These are phyloP conservation scores for Chloropsis cyanopogon DNA, from an alignment of 2,113 vertebrate species.

Conservation along the genomic window DNA sequence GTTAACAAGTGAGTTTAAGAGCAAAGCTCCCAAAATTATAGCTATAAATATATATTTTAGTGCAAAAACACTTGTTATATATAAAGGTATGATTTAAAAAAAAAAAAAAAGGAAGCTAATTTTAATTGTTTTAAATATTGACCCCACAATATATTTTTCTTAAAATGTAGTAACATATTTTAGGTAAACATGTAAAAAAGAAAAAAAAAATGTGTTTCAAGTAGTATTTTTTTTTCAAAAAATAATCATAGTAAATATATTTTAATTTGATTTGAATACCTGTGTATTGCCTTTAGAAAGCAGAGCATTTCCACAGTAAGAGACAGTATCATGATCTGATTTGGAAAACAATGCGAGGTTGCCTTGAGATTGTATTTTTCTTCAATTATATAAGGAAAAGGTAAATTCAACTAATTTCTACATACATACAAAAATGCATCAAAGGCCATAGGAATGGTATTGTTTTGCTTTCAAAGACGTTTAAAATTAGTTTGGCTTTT, in stretches of 20 bases:
- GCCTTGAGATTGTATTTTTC: not conserved
- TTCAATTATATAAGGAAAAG: not conserved
- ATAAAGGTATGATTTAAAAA: not conserved
- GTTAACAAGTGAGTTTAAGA: not conserved
- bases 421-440: not conserved
- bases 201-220: not conserved
- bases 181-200: not conserved
- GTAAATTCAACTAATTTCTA: not conserved
- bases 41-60: not conserved
- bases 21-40: not conserved
- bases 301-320: not conserved
- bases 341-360: not conserved
- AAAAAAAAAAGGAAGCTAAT: not conserved
- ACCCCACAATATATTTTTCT: not conserved
- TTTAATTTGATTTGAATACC: not conserved
- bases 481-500: not conserved
- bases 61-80: not conserved
- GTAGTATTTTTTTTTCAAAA: fast-evolving
- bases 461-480: not conserved
- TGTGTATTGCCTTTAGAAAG: not conserved
- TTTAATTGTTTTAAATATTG: not conserved
- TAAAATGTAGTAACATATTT: not conserved
- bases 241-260: not conserved
- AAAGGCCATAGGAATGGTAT: not conserved
- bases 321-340: not conserved